These are phyloP conservation scores for Brachionus rotundiformis DNA, from an alignment of 1,140 invertebrate genomes.

Conservation along the genomic window DNA sequence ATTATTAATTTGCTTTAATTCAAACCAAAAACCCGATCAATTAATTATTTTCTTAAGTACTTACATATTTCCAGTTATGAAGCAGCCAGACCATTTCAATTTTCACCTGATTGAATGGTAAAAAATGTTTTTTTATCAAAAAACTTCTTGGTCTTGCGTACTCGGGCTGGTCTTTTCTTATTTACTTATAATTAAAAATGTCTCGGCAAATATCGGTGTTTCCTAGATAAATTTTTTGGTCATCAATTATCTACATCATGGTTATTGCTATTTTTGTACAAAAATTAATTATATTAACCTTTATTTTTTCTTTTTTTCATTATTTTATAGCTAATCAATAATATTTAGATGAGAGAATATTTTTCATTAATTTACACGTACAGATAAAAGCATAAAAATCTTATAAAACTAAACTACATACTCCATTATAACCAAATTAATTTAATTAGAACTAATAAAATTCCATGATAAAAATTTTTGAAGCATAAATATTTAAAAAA, in stretches of 20 bases:
- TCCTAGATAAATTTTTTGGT: not conserved
- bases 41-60: not conserved
- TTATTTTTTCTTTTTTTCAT: not conserved
- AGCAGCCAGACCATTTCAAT: not conserved
- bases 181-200: not conserved
- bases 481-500: no score
- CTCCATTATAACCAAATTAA: no score
- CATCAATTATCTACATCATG: not conserved
- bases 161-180: not conserved
- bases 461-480: no score
- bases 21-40: not conserved
- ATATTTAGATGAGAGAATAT: no score
- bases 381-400: no score
- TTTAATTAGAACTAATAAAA: no score
- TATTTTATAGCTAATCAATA: not conserved
- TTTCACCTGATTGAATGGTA: not conserved
- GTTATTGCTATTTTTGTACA: not conserved
- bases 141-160: no score
- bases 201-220: not conserved
- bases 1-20: not conserved
- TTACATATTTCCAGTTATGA: constrained; percentile 2
- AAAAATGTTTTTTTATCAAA: no score
- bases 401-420: no score
- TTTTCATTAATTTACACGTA: no score
- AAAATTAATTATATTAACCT: not conserved